phyloP scores from a whole-genome alignment of 2,797 vertebrate genomes.

The Champsocephalus gunnari region DNA sequence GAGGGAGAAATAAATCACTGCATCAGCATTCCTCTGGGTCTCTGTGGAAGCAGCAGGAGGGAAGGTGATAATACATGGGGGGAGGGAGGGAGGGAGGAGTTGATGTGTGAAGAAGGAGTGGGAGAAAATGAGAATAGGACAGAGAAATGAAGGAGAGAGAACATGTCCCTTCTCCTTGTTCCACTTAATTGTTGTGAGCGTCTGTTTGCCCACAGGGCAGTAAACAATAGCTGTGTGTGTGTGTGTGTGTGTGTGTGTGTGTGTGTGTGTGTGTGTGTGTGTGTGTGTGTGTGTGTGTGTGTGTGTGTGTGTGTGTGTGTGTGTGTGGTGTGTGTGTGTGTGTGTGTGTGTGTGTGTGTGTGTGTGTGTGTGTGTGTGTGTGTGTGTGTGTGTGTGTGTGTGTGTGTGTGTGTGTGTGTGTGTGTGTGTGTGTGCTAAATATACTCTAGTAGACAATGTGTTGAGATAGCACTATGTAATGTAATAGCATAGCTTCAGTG shows the following conservation, averaged over 20 bases:
- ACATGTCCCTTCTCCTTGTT: constrained; percentile 12
- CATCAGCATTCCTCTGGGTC: constrained; percentile 67
- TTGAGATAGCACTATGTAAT: neutral
- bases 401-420: neutral
- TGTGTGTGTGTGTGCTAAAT: constrained; percentile 1
- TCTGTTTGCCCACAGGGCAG: neutral
- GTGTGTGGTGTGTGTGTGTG: neutral
- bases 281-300: neutral
- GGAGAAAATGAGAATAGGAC: neutral
- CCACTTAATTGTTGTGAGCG: constrained; percentile 12
- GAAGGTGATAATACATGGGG: constrained; percentile 46
- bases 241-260: neutral
- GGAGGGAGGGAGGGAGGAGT: constrained; percentile 16
- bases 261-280: neutral
- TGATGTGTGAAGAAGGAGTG: constrained; percentile 8
- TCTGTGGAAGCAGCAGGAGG: constrained; percentile 43
- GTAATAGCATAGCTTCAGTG: neutral
- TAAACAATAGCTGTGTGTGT: constrained; percentile 7
- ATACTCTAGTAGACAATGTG: neutral
- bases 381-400: no score
- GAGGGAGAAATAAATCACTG: constrained; percentile 54
- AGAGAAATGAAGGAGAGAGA: constrained; percentile 23
- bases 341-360: neutral
- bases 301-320: neutral
- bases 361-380: neutral